phyloP scores from a whole-genome alignment of 2,888 invertebrate species.

The Melanotus villosus region DNA sequence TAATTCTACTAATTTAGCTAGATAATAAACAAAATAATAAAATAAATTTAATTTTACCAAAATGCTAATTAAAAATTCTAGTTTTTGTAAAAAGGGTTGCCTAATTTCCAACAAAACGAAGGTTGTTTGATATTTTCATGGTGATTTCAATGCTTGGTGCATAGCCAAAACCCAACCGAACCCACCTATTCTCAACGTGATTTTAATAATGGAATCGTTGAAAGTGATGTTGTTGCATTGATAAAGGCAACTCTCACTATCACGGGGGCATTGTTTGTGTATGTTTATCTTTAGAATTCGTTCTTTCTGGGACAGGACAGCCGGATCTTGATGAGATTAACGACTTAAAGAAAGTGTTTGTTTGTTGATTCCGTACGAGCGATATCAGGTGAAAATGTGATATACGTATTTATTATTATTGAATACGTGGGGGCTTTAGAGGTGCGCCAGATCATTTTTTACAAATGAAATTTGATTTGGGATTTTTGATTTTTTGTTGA shows the following conservation, averaged over 20 bases:
- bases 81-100: not conserved
- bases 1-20: too few relatives aligned
- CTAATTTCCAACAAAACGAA: conserved; percentile 3
- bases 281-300: conserved; percentile 29
- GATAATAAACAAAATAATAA: too few relatives aligned
- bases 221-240: conserved; percentile 18
- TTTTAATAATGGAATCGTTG: conserved; percentile 20
- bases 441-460: conserved; percentile 2
- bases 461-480: not conserved
- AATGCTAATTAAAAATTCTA: too few relatives aligned
- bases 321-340: conserved; percentile 30
- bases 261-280: conserved; percentile 20
- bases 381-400: conserved; percentile 14
- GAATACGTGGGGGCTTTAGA: not conserved
- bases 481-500: not conserved
- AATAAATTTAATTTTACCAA: too few relatives aligned
- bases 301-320: conserved; percentile 29
- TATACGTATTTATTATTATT: conserved; percentile 4
- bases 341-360: conserved; percentile 18
- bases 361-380: not conserved
- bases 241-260: conserved; percentile 40
- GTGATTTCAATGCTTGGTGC: not conserved
- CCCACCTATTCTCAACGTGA: conserved; percentile 13
- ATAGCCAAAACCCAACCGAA: not conserved
- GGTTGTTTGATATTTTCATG: not conserved